Evolutionary conservation across 2,888 invertebrate species (phyloP), one percentile per base, ranked within the genome.

Genomic region (Thelaira solivaga): DNA sequence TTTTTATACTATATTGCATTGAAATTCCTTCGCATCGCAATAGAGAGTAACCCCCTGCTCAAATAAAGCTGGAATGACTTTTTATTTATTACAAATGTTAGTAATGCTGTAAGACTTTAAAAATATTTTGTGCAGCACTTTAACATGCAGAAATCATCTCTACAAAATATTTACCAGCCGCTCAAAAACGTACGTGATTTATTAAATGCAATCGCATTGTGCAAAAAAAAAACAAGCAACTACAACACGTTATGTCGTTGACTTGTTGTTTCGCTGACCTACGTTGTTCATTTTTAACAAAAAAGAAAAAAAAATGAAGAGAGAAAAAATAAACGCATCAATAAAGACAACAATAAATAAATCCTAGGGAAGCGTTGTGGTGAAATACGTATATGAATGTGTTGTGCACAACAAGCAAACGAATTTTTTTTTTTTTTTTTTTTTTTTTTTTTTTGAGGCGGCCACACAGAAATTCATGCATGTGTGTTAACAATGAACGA

Each of bases 261-360:
- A 78, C 76, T 78, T 76, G 62, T 53, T 79, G 41, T 69, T 31
- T 45, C 45, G 53, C 59, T 78, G 80, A 80, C 77, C 80, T 53
- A 77, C 77, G 77, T 59, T 49, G 64, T 51, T 72, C 67, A 57
- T 26, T 43, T 64, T 45, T 61, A 59, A 36, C 53, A 55, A 71
- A 34, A n/a, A 39, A 10, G 31, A 41, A 34, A 43, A 26, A 18
- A 26, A 18, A 24, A 24, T 34, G 24, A 59, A 26, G 11, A 75
- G 13, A 1, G 41, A 31, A 43, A 4, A 20, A 57, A 24, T 16
- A 47, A 29, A 53, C 22, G 24, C 31, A 59, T 41, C 61, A 41
- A 47, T 49, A 67, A 47, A 36, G 41, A 16, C 31, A 76, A 61
- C 47, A 49, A 57, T 16, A 59, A 39, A 73, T 59, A 67, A 67